These are phyloP conservation scores for Erethizon dorsatum DNA, from an alignment of 2,797 vertebrate genomes.

Conservation along the genomic window DNA sequence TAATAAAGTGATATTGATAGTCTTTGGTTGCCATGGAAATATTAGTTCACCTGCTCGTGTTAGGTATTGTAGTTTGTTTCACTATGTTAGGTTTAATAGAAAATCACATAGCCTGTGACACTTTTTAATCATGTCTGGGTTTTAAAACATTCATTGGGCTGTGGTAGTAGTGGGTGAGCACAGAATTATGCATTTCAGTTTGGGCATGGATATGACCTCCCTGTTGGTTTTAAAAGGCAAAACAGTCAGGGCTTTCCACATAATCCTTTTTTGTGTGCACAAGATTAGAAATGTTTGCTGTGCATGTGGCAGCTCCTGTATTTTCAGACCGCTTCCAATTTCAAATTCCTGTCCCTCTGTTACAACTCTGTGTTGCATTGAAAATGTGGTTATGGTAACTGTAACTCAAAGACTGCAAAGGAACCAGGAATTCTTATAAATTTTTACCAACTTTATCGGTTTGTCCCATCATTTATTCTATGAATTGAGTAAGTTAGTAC, in stretches of 20 bases:
- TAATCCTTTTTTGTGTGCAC: constrained; percentile 10
- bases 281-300: constrained; percentile 3
- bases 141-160: constrained; percentile 58
- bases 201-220: constrained; percentile 7
- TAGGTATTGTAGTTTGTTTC: constrained; percentile 63
- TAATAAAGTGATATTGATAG: constrained; percentile 72
- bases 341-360: constrained; percentile 19
- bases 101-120: constrained; percentile 39
- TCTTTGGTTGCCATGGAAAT: constrained; percentile 80
- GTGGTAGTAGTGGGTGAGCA: neutral
- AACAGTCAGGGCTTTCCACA: constrained; percentile 28
- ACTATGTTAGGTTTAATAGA: constrained; percentile 65
- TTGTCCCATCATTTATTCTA: neutral
- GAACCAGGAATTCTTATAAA: neutral
- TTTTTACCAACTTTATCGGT: neutral
- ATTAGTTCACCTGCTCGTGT: constrained; percentile 49
- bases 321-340: constrained; percentile 26
- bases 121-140: constrained; percentile 55
- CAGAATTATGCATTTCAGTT: constrained; percentile 24
- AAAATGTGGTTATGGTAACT: constrained; percentile 4
- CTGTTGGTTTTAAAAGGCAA: constrained; percentile 49
- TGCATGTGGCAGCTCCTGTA: neutral
- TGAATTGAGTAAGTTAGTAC: neutral
- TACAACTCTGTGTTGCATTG: constrained; percentile 7
- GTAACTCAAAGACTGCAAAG: neutral